These are phyloP conservation scores for Meta bourneti DNA, from an alignment of 2,888 invertebrate genomes.

Conservation along the genomic window DNA sequence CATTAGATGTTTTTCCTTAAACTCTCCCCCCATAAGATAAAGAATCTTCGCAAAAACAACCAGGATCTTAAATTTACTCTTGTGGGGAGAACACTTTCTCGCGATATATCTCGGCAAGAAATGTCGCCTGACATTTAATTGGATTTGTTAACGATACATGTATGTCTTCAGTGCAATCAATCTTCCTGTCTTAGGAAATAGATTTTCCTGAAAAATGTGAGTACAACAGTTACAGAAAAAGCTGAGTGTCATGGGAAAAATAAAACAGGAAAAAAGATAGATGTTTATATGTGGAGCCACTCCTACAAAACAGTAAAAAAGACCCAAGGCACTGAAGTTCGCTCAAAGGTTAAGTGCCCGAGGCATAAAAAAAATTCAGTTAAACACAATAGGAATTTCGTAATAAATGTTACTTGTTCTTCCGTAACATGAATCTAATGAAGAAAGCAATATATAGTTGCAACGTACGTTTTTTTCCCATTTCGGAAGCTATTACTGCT, in stretches of 20 bases:
- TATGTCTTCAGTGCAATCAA: not conserved
- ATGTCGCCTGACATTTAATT: constrained; percentile 17
- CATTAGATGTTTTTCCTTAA: not conserved
- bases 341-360: constrained; percentile 18
- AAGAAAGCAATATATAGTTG: constrained; percentile 22
- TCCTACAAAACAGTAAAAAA: not conserved
- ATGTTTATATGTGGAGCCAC: not conserved
- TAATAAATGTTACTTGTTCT: constrained; percentile 38
- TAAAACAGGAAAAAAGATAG: constrained; percentile 5
- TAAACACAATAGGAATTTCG: constrained; percentile 12
- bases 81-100: not conserved
- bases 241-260: not conserved
- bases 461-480: not conserved
- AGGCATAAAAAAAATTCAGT: constrained; percentile 6
- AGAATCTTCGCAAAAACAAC: not conserved
- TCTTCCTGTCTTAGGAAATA: not conserved
- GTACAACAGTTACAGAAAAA: not conserved
- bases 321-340: not conserved
- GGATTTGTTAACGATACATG: not conserved
- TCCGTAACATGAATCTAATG: constrained; percentile 33
- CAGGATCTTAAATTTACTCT: not conserved
- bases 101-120: not conserved
- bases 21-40: not conserved
- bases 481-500: not conserved
- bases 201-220: not conserved